phyloP scores from a whole-genome alignment of 2,113 vertebrate species.

The Gymnobelideus leadbeateri region DNA sequence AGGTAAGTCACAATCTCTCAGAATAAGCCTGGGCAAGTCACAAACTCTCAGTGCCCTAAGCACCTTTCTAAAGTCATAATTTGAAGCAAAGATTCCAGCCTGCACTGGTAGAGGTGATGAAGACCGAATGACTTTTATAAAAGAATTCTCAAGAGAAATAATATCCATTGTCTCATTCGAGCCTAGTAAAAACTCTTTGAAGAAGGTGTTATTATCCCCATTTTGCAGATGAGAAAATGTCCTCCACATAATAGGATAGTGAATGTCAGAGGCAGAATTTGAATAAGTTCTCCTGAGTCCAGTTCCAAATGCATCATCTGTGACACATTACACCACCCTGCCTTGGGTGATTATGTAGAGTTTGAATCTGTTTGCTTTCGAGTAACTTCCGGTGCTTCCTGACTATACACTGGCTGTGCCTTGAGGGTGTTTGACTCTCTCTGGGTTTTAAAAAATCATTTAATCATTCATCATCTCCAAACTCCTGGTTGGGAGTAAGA shows the following conservation, averaged over 20 bases:
- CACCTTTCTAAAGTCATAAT: background rate
- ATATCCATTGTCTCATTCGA: background rate
- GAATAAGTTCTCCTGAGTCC: background rate
- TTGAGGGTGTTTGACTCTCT: background rate
- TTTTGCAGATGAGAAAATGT: background rate
- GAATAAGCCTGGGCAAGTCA: background rate
- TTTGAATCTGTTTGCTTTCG: background rate
- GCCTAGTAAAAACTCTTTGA: background rate
- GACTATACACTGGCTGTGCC: background rate
- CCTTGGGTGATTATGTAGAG: background rate
- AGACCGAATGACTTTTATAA: background rate
- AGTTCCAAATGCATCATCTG: background rate
- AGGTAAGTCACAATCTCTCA: background rate
- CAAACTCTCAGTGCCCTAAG: background rate
- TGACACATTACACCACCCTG: background rate
- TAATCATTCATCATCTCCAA: background rate
- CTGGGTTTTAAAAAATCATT: conserved; percentile 1
- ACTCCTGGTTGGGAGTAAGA: background rate
- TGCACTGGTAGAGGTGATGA: background rate
- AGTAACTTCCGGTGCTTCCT: background rate
- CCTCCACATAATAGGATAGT: background rate
- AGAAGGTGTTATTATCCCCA: background rate
- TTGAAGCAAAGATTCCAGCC: background rate
- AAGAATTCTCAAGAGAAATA: background rate
- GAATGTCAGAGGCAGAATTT: background rate